Percentiles rank a stretch among this genome's conserved stretches.
These are phyloP conservation scores for Pedionomus torquatus DNA, from an alignment of 2,113 vertebrate genomes.

Conservation along the genomic window DNA sequence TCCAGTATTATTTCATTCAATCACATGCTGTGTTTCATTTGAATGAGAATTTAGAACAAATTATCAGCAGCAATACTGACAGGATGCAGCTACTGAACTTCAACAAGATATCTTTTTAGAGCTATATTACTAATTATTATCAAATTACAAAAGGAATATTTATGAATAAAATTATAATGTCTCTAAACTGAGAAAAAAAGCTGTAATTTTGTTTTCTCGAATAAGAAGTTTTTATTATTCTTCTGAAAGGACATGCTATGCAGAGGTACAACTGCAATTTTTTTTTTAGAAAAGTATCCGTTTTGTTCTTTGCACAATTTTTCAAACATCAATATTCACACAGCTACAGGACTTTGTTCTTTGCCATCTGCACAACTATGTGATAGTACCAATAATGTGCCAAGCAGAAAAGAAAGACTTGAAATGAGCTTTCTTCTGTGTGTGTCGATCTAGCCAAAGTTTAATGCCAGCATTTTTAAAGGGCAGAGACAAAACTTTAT, in stretches of 20 bases:
- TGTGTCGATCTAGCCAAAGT: neutral
- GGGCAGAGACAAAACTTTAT: neutral
- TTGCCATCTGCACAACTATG: neutral
- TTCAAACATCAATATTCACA: neutral
- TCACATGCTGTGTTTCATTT: neutral
- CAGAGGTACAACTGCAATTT: neutral
- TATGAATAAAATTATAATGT: neutral
- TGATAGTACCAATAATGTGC: neutral
- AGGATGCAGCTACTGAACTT: neutral
- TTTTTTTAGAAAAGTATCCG: neutral
- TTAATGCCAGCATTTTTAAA: slow-evolving; percentile 19
- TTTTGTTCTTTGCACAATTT: neutral
- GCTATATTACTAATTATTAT: neutral
- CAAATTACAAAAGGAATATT: neutral
- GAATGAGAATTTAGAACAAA: neutral
- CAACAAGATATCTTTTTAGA: neutral
- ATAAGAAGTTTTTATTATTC: neutral
- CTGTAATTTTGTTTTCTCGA: neutral
- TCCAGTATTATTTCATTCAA: neutral
- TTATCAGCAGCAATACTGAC: neutral
- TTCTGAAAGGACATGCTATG: neutral
- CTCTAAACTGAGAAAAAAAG: neutral
- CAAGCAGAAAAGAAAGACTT: neutral
- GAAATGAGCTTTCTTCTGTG: slow-evolving; percentile 2
- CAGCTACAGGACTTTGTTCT: neutral